Percentiles rank a stretch among this genome's conserved stretches.
Evolutionary conservation across 2,888 invertebrate species (phyloP).

Genomic region (Leptopilina syphax): DNA sequence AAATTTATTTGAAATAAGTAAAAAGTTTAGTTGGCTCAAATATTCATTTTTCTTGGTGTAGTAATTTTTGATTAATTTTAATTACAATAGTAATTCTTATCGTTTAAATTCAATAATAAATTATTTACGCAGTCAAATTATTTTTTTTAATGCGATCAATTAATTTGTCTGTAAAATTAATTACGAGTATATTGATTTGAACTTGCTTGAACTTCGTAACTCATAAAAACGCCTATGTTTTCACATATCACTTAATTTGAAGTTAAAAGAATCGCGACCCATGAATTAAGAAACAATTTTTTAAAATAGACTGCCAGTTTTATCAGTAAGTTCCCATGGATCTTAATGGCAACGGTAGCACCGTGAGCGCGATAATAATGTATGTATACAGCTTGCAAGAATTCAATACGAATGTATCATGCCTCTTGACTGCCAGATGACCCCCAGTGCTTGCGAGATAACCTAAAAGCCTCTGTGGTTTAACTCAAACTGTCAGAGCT

Average conservation of each 20-base stretch:
- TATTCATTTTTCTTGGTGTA: too few relatives aligned
- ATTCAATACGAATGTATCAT: conserved; percentile 64
- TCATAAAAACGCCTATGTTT: too few relatives aligned
- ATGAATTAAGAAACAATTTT: conserved; percentile 38
- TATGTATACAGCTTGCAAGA: conserved; percentile 52
- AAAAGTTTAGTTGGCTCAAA: too few relatives aligned
- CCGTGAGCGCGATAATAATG: conserved; percentile 63
- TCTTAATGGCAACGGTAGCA: conserved; percentile 72
- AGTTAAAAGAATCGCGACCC: conserved; percentile 11
- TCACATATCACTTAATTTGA: neutral
- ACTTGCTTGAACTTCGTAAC: too few relatives aligned
- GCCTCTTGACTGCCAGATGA: conserved; percentile 77
- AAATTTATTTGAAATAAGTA: too few relatives aligned
- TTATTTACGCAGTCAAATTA: too few relatives aligned
- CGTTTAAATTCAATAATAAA: too few relatives aligned
- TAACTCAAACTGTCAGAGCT: conserved; percentile 74
- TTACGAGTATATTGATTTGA: too few relatives aligned
- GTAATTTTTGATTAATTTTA: too few relatives aligned
- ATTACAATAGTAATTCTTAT: too few relatives aligned
- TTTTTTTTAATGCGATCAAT: too few relatives aligned
- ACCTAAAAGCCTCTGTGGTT: conserved; percentile 76
- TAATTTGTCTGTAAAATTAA: too few relatives aligned
- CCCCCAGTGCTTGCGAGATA: conserved; percentile 74
- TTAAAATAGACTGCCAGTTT: conserved; percentile 63
- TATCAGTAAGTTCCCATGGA: conserved; percentile 75